Conservation (phyloP, 2,113 vertebrate genomes). For the Dromiciops gliroides region DNA sequence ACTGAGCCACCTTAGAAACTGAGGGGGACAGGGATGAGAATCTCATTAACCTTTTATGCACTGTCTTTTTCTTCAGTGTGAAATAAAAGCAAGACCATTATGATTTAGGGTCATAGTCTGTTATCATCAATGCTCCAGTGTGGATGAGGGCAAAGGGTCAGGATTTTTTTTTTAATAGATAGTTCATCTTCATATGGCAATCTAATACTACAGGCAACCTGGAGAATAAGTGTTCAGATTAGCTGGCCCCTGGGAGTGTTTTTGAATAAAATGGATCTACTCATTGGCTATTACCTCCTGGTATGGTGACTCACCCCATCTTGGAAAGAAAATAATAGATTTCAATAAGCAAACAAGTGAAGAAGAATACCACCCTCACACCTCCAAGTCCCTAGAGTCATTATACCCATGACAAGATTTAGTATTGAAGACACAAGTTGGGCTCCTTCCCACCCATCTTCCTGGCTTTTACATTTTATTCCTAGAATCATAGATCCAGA, state of each 20-base stretch:
- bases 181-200: conserved; percentile 48
- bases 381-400: background rate
- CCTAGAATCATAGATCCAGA: background rate
- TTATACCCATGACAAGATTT: background rate
- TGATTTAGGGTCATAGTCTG: too few species aligned
- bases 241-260: background rate
- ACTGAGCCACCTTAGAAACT: background rate
- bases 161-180: background rate
- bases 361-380: background rate
- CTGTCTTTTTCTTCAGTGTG: background rate
- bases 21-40: conserved; percentile 22
- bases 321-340: background rate
- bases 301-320: background rate
- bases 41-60: conserved; percentile 42
- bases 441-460: background rate
- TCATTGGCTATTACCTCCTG: background rate
- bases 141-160: background rate
- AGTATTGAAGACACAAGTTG: background rate
- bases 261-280: conserved; percentile 10
- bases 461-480: conserved; percentile 1
- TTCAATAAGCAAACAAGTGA: background rate
- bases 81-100: conserved; percentile 15
- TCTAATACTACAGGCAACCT: conserved; percentile 51
- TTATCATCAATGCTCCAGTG: background rate
- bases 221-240: conserved; percentile 21